Evolutionary conservation across 2,113 vertebrate genomes (phyloP).

Genomic region (Phylloscopus trochiloides): DNA sequence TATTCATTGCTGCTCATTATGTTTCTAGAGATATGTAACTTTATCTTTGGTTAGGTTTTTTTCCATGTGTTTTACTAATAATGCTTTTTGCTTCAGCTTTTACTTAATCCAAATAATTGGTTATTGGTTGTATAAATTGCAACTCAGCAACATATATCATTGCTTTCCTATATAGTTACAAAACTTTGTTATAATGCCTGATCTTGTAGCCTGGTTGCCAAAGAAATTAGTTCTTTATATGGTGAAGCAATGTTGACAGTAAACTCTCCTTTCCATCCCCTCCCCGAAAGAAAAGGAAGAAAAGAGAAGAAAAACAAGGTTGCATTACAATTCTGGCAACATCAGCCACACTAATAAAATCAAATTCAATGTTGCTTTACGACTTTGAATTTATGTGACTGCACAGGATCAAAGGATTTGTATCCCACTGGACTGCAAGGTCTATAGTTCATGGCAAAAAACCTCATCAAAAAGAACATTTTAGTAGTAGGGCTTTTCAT

Average conservation of each 20-base stretch:
- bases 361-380: conserved; percentile 80
- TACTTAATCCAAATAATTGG: not conserved
- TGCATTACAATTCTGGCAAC: conserved; percentile 77
- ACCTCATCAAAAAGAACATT: conserved; percentile 82
- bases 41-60: not conserved
- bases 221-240: conserved; percentile 48
- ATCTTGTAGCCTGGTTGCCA: conserved; percentile 16
- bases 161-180: not conserved
- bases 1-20: not conserved
- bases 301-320: conserved; percentile 66
- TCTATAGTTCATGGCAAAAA: conserved; percentile 82
- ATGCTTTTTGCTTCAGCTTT: not conserved
- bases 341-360: conserved; percentile 81
- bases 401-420: conserved; percentile 79
- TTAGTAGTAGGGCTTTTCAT: conserved; percentile 78
- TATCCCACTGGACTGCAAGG: conserved; percentile 74
- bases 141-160: not conserved
- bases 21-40: not conserved
- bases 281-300: conserved; percentile 31
- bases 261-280: not conserved
- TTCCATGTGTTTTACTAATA: not conserved
- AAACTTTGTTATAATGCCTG: not conserved
- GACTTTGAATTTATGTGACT: conserved; percentile 79
- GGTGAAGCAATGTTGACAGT: conserved; percentile 46
- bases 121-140: not conserved